Evolutionary conservation across 1,140 invertebrate genomes (phyloP).

Genomic region (Tachypleus tridentatus): DNA sequence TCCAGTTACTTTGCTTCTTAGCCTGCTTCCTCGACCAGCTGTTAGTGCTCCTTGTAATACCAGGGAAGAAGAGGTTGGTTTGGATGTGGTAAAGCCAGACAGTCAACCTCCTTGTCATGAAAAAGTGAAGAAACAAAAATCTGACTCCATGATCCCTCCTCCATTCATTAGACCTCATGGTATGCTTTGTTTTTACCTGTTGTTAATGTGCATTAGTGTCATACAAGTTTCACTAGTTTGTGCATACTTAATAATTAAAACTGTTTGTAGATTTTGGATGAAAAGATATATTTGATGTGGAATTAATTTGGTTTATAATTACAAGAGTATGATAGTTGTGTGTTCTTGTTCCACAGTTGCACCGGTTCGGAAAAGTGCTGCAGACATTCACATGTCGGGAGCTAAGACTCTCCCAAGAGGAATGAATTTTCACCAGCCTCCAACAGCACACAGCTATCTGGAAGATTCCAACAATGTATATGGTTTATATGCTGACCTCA

Average conservation of each 20-base stretch:
- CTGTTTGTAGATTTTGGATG: no score
- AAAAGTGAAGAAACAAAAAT: constrained; percentile 17
- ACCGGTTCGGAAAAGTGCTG: not conserved
- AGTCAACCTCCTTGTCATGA: no score
- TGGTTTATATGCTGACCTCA: constrained; percentile 74
- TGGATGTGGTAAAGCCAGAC: constrained; percentile 7
- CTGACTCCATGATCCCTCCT: constrained; percentile 16
- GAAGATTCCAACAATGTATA: constrained; percentile 42
- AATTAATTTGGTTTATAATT: no score
- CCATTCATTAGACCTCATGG: no score
- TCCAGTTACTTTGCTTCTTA: constrained; percentile 72
- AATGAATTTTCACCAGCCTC: constrained; percentile 42
- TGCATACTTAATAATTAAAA: no score
- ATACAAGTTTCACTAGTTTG: no score
- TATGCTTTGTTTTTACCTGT: no score
- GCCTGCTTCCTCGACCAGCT: constrained; percentile 48
- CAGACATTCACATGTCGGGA: constrained; percentile 27
- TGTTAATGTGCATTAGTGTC: no score
- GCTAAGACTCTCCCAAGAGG: constrained; percentile 64
- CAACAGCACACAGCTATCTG: constrained; percentile 1
- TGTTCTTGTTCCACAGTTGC: no score
- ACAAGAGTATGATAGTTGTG: no score
- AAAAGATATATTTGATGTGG: no score
- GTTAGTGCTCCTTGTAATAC: constrained; percentile 14
- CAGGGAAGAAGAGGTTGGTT: constrained; percentile 16